Conservation (phyloP, 1,140 invertebrate species). For the Lordiphosa collinella region DNA sequence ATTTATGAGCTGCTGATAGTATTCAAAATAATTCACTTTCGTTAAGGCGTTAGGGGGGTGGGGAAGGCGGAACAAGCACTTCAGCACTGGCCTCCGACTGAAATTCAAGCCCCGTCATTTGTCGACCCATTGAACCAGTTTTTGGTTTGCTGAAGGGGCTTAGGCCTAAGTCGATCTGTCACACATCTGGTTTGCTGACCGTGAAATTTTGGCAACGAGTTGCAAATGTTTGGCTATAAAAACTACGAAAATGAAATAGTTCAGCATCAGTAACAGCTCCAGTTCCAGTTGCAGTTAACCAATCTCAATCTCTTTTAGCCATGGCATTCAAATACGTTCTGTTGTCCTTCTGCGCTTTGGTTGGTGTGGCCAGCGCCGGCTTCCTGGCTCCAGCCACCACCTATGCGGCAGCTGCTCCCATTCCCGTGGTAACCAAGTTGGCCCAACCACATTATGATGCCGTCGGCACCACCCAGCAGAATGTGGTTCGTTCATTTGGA, state of each 20-base stretch:
- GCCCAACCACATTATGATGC: conserved; percentile 80
- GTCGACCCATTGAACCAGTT: conserved; percentile 64
- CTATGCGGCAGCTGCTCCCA: conserved; percentile 53
- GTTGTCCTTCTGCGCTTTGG: conserved; percentile 77
- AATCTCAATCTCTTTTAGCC: conserved; percentile 2
- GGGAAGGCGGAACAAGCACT: conserved; percentile 1
- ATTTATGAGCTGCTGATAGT: conserved; percentile 72
- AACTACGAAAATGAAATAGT: conserved; percentile 19
- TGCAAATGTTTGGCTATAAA: conserved; percentile 47
- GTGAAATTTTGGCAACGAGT: conserved; percentile 59
- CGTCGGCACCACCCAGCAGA: conserved; percentile 81
- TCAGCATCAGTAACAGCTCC: conserved; percentile 54
- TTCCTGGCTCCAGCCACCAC: conserved; percentile 49
- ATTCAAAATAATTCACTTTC: conserved; percentile 72
- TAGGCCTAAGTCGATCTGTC: conserved; percentile 70
- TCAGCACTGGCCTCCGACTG: background rate
- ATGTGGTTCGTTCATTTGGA: conserved; percentile 81
- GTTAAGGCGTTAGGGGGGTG: background rate
- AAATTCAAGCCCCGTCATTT: conserved; percentile 25
- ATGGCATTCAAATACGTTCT: conserved; percentile 80
- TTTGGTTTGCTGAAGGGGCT: conserved; percentile 25
- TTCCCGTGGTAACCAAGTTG: conserved; percentile 69
- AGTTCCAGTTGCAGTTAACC: conserved; percentile 37
- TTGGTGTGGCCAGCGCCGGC: conserved; percentile 80
- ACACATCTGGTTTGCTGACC: conserved; percentile 43